phyloP scores from a whole-genome alignment of 2,113 vertebrate species.

The Nycticorax nycticorax region DNA sequence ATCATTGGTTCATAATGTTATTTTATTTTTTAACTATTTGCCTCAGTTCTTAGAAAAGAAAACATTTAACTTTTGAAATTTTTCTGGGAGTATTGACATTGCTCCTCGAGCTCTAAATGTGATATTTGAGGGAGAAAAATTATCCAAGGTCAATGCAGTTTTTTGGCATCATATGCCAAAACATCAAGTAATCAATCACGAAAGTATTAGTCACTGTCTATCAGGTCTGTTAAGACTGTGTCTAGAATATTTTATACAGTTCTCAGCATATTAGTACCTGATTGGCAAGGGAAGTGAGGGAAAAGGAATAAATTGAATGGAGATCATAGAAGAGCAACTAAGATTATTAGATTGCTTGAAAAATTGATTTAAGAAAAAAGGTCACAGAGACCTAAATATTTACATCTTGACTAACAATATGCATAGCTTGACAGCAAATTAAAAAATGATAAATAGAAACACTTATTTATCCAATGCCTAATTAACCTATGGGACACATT shows the following conservation, averaged over 20 bases:
- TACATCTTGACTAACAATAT: not conserved
- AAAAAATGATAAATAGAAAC: not conserved
- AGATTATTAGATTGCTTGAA: not conserved
- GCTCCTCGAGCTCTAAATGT: not conserved
- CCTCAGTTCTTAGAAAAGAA: not conserved
- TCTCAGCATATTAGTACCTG: not conserved
- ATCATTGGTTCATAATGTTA: not conserved
- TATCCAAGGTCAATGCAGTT: not conserved
- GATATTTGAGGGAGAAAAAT: not conserved
- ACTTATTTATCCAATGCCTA: not conserved
- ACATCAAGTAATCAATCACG: not conserved
- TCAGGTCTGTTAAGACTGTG: not conserved
- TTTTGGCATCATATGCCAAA: not conserved
- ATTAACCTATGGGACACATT: not conserved
- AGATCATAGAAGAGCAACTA: not conserved
- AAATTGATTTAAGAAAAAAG: not conserved
- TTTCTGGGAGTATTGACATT: not conserved
- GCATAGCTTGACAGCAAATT: not conserved
- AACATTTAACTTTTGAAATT: not conserved
- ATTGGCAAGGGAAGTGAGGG: not conserved
- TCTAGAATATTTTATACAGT: not conserved
- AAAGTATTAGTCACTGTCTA: slow-evolving; percentile 12
- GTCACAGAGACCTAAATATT: not conserved
- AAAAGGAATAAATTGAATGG: not conserved
- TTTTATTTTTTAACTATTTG: not conserved